Conservation (phyloP, 2,797 vertebrate genomes). For the Lerista edwardsae region DNA sequence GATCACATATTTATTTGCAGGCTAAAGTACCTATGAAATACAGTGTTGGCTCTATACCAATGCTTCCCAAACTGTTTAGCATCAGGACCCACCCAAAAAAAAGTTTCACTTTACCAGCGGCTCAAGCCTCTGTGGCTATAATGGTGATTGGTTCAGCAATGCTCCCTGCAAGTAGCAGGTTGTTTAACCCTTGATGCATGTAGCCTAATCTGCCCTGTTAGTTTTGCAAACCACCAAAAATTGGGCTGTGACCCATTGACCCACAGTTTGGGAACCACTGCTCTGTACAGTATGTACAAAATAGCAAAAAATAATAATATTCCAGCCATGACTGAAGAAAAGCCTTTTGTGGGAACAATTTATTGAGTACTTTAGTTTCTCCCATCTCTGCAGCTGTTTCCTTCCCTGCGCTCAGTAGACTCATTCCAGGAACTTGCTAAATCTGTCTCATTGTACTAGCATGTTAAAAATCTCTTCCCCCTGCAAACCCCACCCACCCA, state of each 20-base stretch:
- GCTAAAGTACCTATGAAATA: slow-evolving; percentile 44
- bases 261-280: no score
- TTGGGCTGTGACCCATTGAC: no score
- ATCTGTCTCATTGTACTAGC: slow-evolving; percentile 33
- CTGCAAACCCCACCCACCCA: not conserved
- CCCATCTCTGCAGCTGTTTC: not conserved
- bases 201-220: no score
- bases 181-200: no score
- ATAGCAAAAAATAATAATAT: slow-evolving; percentile 45
- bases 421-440: slow-evolving; percentile 47
- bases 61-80: no score
- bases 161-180: no score
- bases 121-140: no score
- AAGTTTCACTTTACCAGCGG: no score
- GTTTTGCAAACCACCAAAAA: no score
- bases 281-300: slow-evolving; percentile 18
- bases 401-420: slow-evolving; percentile 4
- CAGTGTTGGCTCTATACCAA: slow-evolving; percentile 48
- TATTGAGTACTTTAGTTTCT: slow-evolving; percentile 47
- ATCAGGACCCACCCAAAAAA: no score
- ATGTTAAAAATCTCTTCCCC: not conserved
- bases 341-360: slow-evolving; percentile 37
- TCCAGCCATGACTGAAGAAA: slow-evolving; percentile 41
- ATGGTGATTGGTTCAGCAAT: no score
- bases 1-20: slow-evolving; percentile 54